These are phyloP conservation scores for Latrodectus hesperus DNA, from an alignment of 2,888 invertebrate species.

Conservation along the genomic window DNA sequence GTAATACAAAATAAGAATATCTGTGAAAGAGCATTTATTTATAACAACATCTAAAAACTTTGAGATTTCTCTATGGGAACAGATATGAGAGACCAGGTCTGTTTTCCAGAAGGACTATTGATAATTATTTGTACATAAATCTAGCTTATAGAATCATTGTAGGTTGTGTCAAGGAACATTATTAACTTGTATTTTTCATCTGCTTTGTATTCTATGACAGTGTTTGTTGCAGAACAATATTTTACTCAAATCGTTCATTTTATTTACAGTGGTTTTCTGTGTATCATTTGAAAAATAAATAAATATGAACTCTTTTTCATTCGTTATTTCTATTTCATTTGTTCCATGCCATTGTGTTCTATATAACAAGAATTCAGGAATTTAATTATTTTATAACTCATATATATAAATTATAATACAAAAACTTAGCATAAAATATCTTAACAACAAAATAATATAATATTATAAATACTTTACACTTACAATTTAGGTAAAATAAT, in stretches of 20 bases:
- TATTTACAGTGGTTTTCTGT: constrained; percentile 13
- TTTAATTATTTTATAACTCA: no score
- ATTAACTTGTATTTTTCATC: constrained; percentile 41
- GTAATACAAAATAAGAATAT: no score
- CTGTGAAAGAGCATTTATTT: no score
- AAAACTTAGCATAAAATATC: no score
- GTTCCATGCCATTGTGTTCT: not conserved
- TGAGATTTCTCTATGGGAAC: no score
- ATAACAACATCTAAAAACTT: no score
- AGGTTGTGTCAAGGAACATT: constrained; percentile 29
- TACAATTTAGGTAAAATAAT: no score
- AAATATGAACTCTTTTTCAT: constrained; percentile 1
- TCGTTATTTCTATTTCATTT: not conserved
- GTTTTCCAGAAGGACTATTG: constrained; percentile 12
- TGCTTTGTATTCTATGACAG: constrained; percentile 39
- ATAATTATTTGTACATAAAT: constrained; percentile 39
- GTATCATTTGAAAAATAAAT: constrained; percentile 31
- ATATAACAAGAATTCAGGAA: no score
- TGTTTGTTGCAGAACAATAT: constrained; percentile 33
- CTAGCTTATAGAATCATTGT: constrained; percentile 42
- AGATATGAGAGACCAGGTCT: not conserved
- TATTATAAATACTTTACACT: no score
- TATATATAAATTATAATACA: no score
- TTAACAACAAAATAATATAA: no score
- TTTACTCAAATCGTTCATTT: constrained; percentile 27